phyloP scores from a whole-genome alignment of 2,888 invertebrate species.

The Hipparchia semele region DNA sequence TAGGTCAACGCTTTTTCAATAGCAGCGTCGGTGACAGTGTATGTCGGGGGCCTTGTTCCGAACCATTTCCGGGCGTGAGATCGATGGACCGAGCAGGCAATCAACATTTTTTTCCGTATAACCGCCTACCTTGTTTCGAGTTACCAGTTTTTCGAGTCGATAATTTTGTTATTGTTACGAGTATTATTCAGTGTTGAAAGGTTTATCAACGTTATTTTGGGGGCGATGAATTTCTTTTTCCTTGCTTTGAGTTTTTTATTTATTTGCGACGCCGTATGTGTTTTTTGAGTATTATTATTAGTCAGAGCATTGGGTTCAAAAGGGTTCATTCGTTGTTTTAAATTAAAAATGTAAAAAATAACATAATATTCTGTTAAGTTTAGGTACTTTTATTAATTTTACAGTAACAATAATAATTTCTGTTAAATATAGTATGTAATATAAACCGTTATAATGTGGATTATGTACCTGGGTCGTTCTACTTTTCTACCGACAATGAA shows the following conservation, averaged over 20 bases:
- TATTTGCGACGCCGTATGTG: background rate
- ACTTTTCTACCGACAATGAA: too few species aligned
- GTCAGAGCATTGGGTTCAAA: background rate
- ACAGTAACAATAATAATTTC: too few species aligned
- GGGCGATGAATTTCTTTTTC: background rate
- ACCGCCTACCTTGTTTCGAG: slow-evolving; percentile 18
- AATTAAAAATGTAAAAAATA: background rate
- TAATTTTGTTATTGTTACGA: slow-evolving; percentile 10
- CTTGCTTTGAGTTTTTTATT: background rate
- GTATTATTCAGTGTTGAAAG: slow-evolving; percentile 11
- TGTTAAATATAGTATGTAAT: background rate
- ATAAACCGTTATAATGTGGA: background rate
- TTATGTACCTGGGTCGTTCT: too few species aligned
- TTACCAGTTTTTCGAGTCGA: slow-evolving; percentile 12
- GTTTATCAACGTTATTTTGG: slow-evolving; percentile 2
- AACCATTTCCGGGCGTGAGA: slow-evolving; percentile 32
- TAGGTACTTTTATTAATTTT: too few species aligned
- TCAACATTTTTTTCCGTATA: slow-evolving; percentile 23
- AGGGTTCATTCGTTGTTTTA: background rate
- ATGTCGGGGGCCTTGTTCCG: slow-evolving; percentile 24
- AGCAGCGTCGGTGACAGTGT: slow-evolving; percentile 30
- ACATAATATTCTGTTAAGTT: too few species aligned
- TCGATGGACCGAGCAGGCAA: slow-evolving; percentile 21
- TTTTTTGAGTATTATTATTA: background rate
- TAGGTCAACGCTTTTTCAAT: slow-evolving; percentile 37